phyloP scores from a whole-genome alignment of 2,113 vertebrate genomes.

The Gorsachius goisagi region DNA sequence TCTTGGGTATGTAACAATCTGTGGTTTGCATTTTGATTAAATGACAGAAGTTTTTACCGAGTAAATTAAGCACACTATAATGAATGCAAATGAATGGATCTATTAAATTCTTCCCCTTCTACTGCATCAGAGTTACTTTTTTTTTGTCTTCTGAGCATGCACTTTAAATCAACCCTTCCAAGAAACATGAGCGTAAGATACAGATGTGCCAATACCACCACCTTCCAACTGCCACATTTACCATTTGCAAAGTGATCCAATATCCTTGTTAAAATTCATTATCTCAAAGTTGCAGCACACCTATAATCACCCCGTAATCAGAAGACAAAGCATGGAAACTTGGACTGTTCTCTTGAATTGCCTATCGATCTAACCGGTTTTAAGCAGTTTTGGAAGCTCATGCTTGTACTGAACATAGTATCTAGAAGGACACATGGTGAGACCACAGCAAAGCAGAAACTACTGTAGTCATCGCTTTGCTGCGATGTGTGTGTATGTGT shows the following conservation, averaged over 20 bases:
- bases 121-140: background rate
- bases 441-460: background rate
- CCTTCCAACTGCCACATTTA: background rate
- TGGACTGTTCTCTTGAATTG: background rate
- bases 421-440: background rate
- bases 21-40: background rate
- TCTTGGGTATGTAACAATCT: background rate
- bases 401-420: fast-evolving
- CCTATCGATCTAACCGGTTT: background rate
- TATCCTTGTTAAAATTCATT: background rate
- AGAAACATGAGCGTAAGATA: background rate
- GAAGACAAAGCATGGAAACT: background rate
- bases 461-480: background rate
- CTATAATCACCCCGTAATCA: background rate
- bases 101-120: background rate
- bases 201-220: background rate
- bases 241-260: background rate
- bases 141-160: background rate
- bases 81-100: background rate
- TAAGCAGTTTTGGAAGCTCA: background rate
- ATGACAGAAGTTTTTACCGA: background rate
- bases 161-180: background rate
- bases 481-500: background rate
- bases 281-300: background rate
- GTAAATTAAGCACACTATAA: background rate